Evolutionary conservation across 2,113 vertebrate species (phyloP), one percentile per base, ranked within the genome.

Genomic region (Dromaius novaehollandiae): DNA sequence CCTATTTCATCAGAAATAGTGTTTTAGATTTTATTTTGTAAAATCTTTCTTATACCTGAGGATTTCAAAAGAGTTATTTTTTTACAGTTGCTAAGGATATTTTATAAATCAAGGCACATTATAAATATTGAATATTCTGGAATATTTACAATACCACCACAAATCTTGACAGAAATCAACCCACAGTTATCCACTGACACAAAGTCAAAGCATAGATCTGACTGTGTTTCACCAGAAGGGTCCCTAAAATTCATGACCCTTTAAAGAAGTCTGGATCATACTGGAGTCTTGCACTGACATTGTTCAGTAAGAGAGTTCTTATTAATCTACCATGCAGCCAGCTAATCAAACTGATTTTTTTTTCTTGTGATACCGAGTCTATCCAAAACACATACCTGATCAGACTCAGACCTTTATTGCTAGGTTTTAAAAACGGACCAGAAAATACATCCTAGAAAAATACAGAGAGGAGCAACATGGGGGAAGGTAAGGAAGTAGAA

Each of bases 41-140:
- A 88, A 85, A 60, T 76, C 85, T 91, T 87, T 60, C 70, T 89
- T 73, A 38, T 60, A 89, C 28, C n/a, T 71, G 5, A 40, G 48
- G 78, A 95, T 94, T 94, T 91, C 53, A 82, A 58, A 78, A 78
- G 40, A 91, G 70, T 38, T 60, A 50, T 60, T 71, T 85, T 74
- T 25, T 75, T 64, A 82, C 21, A 85, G 82, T 90, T 86, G 17
- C 66, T 65, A 69, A 46, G 28, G 91, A 32, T 61, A 73, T 46
- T 91, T 88, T 68, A 46, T 36, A 88, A 88, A 93, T 46, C n/a
- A 90, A 80, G 22, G 44, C 24, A 73, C 56, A 80, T 93, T 86
- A 89, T 34, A 63, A 60, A 32, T 60, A 95, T 89, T 88, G 92
- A 84, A 85, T 70, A 80, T 55, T 51, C 38, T 38, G 20, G 17